Conservation (phyloP, 2,113 vertebrate species). For the Mastomys coucha region DNA sequence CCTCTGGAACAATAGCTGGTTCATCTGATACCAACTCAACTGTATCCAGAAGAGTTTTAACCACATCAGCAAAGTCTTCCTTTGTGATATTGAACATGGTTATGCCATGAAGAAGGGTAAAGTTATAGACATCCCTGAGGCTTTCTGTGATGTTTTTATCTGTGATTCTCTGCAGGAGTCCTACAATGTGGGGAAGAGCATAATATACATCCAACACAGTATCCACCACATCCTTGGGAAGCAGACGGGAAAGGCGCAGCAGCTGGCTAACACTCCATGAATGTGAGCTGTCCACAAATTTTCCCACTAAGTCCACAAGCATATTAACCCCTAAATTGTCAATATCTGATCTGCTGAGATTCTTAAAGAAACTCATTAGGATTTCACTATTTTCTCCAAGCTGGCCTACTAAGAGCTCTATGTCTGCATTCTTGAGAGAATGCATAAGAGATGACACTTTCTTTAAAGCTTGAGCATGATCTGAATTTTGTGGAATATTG, state of each 20-base stretch:
- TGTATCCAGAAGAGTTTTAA: constrained; percentile 70
- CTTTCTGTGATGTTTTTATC: constrained; percentile 78
- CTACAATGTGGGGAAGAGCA: constrained; percentile 62
- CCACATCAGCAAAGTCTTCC: constrained; percentile 77
- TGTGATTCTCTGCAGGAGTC: constrained; percentile 70
- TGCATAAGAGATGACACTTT: constrained; percentile 42
- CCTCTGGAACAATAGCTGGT: constrained; percentile 49
- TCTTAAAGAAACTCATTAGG: constrained; percentile 75
- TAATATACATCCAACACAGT: constrained; percentile 37
- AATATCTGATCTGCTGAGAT: background rate
- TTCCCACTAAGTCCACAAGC: constrained; percentile 76
- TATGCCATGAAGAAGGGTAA: constrained; percentile 79
- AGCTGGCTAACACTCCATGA: constrained; percentile 78
- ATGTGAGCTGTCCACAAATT: constrained; percentile 21
- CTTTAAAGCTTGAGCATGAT: constrained; percentile 41
- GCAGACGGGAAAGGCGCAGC: constrained; percentile 64
- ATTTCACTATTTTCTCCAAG: constrained; percentile 72
- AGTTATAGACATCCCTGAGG: constrained; percentile 79
- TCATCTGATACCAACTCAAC: constrained; percentile 57
- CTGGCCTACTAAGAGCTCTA: constrained; percentile 72
- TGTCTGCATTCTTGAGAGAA: constrained; percentile 60
- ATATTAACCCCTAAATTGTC: constrained; percentile 6
- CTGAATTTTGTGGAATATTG: background rate
- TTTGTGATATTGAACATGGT: constrained; percentile 73
- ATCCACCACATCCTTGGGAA: constrained; percentile 63